Evolutionary conservation across 2,113 vertebrate genomes (phyloP).

Genomic region (Channa maculata): DNA sequence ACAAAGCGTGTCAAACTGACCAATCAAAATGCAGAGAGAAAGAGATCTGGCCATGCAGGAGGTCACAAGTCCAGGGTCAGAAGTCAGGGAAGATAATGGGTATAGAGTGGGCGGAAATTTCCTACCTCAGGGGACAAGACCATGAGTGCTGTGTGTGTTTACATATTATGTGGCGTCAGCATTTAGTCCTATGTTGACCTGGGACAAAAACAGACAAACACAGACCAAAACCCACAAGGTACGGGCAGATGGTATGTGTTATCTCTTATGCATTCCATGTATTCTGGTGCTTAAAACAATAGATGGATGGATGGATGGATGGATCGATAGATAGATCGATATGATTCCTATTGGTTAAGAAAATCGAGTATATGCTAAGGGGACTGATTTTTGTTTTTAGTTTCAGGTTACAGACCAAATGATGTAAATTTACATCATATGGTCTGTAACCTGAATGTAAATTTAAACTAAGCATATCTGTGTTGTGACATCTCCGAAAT

Average conservation of each 20-base stretch:
- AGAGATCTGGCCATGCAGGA: constrained; percentile 63
- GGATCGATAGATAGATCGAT: no score
- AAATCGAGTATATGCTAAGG: background rate
- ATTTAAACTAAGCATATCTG: background rate
- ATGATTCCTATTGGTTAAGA: background rate
- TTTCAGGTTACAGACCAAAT: no score
- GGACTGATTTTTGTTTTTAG: background rate
- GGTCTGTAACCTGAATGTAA: no score
- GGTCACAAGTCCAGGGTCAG: constrained; percentile 75
- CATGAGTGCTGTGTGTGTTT: constrained; percentile 51
- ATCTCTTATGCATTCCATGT: constrained; percentile 28
- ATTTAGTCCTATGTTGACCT: constrained; percentile 69
- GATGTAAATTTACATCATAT: no score
- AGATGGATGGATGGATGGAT: no score
- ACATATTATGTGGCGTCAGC: constrained; percentile 76
- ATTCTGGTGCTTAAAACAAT: background rate
- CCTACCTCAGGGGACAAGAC: constrained; percentile 70
- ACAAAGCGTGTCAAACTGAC: constrained; percentile 66
- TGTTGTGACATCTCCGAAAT: constrained; percentile 25
- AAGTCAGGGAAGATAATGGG: constrained; percentile 77
- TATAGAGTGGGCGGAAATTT: constrained; percentile 77
- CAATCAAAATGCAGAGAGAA: constrained; percentile 53
- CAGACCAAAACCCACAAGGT: constrained; percentile 32
- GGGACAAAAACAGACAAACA: constrained; percentile 57
- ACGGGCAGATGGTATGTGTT: constrained; percentile 54